These are phyloP conservation scores for Drosophila yooni DNA, from an alignment of 2,888 invertebrate genomes.

Conservation along the genomic window DNA sequence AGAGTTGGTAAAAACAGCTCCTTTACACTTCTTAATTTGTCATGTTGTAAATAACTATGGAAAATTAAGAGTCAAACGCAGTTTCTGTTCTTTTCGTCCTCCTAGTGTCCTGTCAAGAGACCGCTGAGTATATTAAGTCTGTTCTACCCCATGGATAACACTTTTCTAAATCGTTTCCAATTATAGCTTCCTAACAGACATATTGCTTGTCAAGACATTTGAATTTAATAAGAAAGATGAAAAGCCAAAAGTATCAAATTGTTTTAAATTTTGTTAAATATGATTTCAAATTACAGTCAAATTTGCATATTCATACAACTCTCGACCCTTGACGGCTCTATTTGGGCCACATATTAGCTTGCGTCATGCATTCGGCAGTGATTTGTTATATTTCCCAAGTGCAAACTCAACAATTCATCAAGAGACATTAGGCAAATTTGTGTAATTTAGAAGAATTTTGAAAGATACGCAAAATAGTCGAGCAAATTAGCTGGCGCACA, in stretches of 20 bases:
- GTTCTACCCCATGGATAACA: neutral
- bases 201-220: neutral
- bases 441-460: conserved; percentile 48
- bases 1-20: too few species aligned
- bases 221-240: neutral
- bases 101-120: neutral
- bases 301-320: neutral
- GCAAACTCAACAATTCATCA: conserved; percentile 60
- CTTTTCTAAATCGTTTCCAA: neutral
- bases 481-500: conserved; percentile 67
- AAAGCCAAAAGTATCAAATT: too few species aligned
- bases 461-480: conserved; percentile 46
- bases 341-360: neutral
- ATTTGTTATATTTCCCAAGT: conserved; percentile 20
- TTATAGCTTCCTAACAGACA: neutral
- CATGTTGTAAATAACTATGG: too few species aligned
- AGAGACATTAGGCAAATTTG: conserved; percentile 55
- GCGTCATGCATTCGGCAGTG: neutral
- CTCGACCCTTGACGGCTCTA: neutral
- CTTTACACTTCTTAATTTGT: neutral
- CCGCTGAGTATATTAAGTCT: neutral
- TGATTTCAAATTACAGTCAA: neutral
- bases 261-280: neutral
- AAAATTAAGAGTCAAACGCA: too few species aligned
- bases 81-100: neutral